Percentiles rank a stretch among this genome's conserved stretches.
Evolutionary conservation across 2,113 vertebrate genomes (phyloP).

Genomic region (Acinonyx jubatus): DNA sequence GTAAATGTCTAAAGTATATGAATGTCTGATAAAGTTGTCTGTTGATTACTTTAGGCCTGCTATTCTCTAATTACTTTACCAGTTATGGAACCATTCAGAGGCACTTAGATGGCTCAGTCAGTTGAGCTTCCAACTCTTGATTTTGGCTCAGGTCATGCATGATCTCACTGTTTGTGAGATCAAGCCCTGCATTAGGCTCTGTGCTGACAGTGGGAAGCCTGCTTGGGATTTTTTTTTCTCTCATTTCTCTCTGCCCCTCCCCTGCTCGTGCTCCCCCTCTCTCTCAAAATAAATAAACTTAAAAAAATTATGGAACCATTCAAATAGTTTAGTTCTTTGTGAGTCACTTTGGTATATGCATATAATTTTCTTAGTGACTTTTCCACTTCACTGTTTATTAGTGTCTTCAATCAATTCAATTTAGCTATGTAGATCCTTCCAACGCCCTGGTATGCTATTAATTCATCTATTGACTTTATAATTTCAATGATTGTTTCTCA

Average conservation of each 20-base stretch:
- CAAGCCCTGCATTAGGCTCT: no score
- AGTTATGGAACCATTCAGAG: neutral
- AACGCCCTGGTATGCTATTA: no score
- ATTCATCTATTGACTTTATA: neutral
- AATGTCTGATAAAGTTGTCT: neutral
- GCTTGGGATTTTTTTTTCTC: no score
- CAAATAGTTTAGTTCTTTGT: neutral
- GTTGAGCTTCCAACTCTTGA: no score
- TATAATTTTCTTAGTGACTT: neutral
- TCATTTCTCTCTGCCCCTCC: no score
- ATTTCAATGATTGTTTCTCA: neutral
- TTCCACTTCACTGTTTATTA: neutral
- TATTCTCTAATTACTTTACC: neutral
- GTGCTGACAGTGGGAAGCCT: no score
- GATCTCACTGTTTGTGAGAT: no score
- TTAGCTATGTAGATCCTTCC: neutral
- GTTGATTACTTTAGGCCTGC: neutral
- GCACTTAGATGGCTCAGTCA: no score
- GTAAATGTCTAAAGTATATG: neutral
- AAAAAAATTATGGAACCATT: neutral
- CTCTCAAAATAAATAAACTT: no score
- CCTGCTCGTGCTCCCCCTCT: no score
- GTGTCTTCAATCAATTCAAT: neutral
- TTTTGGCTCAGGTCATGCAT: no score
- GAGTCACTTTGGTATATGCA: neutral